These are phyloP conservation scores for Acanthornis magna DNA, from an alignment of 2,797 vertebrate genomes.

Conservation along the genomic window DNA sequence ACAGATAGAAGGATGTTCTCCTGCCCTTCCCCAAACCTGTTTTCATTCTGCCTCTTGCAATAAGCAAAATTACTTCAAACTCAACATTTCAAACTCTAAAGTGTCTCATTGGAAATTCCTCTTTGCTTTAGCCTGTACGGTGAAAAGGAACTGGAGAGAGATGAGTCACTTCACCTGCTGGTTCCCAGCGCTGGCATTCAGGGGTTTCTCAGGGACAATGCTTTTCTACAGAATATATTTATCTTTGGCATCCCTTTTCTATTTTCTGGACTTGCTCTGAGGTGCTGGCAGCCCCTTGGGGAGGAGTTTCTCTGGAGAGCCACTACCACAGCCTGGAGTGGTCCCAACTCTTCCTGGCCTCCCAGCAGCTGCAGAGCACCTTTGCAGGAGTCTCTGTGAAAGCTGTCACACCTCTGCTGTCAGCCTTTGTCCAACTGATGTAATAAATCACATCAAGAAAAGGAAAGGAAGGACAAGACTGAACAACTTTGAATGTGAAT, in stretches of 20 bases:
- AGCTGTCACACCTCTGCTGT: not conserved
- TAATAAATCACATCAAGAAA: not conserved
- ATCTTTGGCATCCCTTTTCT: not conserved
- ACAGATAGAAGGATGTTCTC: not conserved
- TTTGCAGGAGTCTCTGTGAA: not conserved
- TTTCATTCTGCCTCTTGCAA: not conserved
- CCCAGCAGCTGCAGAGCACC: not conserved
- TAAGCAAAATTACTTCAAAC: not conserved
- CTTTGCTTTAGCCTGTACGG: not conserved
- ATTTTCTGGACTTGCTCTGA: not conserved
- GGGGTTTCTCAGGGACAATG: not conserved
- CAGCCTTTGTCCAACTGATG: not conserved
- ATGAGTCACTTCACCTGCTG: not conserved
- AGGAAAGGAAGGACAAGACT: not conserved
- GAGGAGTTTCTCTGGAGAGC: not conserved
- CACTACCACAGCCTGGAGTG: not conserved
- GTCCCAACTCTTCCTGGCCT: not conserved
- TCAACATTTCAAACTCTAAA: not conserved
- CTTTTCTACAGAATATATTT: not conserved
- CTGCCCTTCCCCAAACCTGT: not conserved
- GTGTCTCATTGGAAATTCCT: not conserved
- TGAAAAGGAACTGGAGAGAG: not conserved
- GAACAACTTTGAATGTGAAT: not conserved
- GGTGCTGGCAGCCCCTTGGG: not conserved
- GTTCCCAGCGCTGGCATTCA: not conserved